Evolutionary conservation across 2,888 invertebrate species (phyloP).

Genomic region (Aromia moschata): DNA sequence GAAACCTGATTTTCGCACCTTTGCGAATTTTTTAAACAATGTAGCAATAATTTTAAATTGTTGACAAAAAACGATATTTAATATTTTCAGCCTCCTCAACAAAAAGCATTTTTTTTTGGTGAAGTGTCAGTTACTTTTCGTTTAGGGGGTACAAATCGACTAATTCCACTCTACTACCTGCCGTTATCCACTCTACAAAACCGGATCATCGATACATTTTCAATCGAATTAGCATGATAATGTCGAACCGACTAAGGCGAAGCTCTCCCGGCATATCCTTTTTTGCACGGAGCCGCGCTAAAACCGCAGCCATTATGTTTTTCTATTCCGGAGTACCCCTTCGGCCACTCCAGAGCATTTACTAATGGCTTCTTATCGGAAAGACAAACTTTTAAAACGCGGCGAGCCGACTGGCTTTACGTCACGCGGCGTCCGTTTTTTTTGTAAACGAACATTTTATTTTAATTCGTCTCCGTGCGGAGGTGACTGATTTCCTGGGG

Average conservation of each 20-base stretch:
- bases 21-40: no score
- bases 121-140: background rate
- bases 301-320: background rate
- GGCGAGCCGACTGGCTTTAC: background rate
- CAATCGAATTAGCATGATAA: background rate
- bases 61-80: no score
- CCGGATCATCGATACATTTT: background rate
- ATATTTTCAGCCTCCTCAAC: no score
- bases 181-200: background rate
- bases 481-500: no score
- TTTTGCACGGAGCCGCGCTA: background rate
- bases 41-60: no score
- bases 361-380: background rate
- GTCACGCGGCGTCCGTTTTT: background rate
- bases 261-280: background rate
- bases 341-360: background rate
- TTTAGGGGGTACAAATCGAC: no score
- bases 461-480: no score
- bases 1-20: no score
- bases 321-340: background rate
- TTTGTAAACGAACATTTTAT: no score
- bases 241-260: background rate
- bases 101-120: background rate
- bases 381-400: background rate
- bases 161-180: background rate